Conservation (phyloP, 2,113 vertebrate species). For the Embiotoca jacksoni region DNA sequence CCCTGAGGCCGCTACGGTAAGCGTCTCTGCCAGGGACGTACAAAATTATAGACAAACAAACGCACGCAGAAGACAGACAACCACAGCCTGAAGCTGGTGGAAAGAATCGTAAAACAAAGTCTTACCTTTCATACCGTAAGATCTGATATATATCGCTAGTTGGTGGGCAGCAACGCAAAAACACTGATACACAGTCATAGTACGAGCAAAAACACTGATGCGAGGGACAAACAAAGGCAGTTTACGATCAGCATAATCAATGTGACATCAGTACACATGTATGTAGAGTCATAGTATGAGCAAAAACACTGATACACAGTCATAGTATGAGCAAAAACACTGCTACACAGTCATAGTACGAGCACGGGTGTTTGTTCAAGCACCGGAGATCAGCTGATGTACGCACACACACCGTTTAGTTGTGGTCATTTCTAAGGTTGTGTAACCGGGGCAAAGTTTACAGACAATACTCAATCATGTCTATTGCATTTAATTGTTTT, state of each 20-base stretch:
- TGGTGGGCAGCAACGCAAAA: background rate
- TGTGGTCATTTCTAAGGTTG: too few species aligned
- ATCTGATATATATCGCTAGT: background rate
- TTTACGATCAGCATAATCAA: slow-evolving; percentile 87
- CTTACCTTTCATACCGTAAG: too few species aligned
- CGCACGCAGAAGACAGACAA: background rate
- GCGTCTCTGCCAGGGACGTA: background rate
- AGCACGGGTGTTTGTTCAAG: too few species aligned
- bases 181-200: background rate
- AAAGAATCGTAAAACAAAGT: background rate
- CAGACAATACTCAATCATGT: too few species aligned
- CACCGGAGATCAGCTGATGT: too few species aligned
- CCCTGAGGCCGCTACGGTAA: slow-evolving; percentile 93
- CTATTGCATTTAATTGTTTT: too few species aligned
- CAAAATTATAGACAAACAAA: background rate
- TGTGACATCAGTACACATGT: slow-evolving; percentile 86
- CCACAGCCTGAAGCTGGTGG: background rate
- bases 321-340: too few species aligned
- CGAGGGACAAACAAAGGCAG: slow-evolving; percentile 81
- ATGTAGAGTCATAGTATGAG: too few species aligned
- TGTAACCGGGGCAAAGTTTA: too few species aligned
- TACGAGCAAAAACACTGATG: background rate
- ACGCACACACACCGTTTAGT: too few species aligned
- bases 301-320: too few species aligned
- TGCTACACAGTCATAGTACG: too few species aligned